These are phyloP conservation scores for Microcebus tavaratra DNA, from an alignment of 2,113 vertebrate species.

Conservation along the genomic window DNA sequence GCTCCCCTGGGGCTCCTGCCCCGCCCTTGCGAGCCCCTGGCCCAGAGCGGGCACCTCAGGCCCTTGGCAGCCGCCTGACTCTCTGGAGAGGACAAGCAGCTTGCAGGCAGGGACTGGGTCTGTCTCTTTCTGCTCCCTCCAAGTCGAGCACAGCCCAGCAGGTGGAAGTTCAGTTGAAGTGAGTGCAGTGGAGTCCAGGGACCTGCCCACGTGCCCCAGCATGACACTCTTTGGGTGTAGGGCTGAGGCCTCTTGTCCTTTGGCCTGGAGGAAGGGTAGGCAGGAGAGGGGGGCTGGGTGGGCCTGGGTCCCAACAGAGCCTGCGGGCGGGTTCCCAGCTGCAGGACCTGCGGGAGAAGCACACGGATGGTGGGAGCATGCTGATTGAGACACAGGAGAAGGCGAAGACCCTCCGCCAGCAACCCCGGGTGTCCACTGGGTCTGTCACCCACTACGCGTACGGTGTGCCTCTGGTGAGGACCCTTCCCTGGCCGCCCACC, in stretches of 20 bases:
- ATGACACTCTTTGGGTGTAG: not conserved
- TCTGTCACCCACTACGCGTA: slow-evolving; percentile 88
- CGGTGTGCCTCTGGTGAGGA: slow-evolving; percentile 89
- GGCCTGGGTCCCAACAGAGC: not conserved
- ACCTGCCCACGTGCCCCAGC: not conserved
- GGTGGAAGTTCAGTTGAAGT: not conserved
- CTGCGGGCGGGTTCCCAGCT: slow-evolving; percentile 80
- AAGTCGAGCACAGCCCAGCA: not conserved
- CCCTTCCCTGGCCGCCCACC: accelerated
- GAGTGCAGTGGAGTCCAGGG: not conserved
- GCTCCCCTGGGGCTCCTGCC: not conserved
- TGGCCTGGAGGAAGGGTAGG: not conserved
- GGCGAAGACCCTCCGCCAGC: slow-evolving; percentile 89
- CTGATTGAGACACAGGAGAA: slow-evolving; percentile 90
- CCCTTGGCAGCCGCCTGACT: not conserved
- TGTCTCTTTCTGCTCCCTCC: not conserved
- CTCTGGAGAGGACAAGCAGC: not conserved
- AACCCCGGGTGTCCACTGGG: slow-evolving; percentile 85
- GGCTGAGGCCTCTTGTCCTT: not conserved
- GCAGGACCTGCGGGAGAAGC: slow-evolving; percentile 90
- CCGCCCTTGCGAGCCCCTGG: not conserved
- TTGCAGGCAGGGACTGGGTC: not conserved
- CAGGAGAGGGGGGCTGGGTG: not conserved
- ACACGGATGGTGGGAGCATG: slow-evolving; percentile 88
- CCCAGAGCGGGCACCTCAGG: not conserved